Base-by-base conservation (phyloP, 1,140 invertebrate genomes). In the Drosophila sp. region DNA sequence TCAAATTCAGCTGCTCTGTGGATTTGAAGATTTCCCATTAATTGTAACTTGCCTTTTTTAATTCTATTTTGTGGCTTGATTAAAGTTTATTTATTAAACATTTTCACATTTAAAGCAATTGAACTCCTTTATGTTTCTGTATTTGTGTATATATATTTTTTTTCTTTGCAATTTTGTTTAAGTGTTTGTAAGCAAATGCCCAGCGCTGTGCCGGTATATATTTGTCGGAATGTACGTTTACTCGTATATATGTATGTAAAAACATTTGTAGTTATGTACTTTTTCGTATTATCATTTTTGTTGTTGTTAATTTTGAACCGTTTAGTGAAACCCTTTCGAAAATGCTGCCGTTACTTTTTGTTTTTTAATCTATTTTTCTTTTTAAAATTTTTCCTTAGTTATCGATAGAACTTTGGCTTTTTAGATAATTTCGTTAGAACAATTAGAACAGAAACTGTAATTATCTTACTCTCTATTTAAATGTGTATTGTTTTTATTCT, bases 281-380 rank as follows among this genome's bases (percentile, higher is more conserved):
- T 43, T 45, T 11, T 7, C n/a, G 34, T 46, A 3, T 3, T 51
- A 7, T 29, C 25, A 63, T 59, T 67, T 43, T 69, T 63, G 14
- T 64, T 73, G 21, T 80, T 82, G 65, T 69, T 71, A 78, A 78
- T 79, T 83, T 82, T 83, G 79, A 80, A 84, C 81, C 76, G 64
- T 80, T 63, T 74, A 80, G 80, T 86, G 81, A 86, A 86, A 86
- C 81, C 81, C 78, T 76, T 78, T 72, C 65, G 65, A 86, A 76
- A 84, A 84, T 84, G 81, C 81, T 87, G 81, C 78, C 69, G 81
- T 84, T 84, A 64, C 67, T 14, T 64, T 71, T 64, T 71, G n/a
- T 59, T 50, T 34, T 13, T 25, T 21, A 43, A 43, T 58, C 2
- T 34, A 7, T 50, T 36, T 50, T 38, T 59, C 38, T 40, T 34